Evolutionary conservation across 1,140 invertebrate genomes (phyloP), one percentile per base, ranked within the genome.

Genomic region (Piezodorus guildinii): DNA sequence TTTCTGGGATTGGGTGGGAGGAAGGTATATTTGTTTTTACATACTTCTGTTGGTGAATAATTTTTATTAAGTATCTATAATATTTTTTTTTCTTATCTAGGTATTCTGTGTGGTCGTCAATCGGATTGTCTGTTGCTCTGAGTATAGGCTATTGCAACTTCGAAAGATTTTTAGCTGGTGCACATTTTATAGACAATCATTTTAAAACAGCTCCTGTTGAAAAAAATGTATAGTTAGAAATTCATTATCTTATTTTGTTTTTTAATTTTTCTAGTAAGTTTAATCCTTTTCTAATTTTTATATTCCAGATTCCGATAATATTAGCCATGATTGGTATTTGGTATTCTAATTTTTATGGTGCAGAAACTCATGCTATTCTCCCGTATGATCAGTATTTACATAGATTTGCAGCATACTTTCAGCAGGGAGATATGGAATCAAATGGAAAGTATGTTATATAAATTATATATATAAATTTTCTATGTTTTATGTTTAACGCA

Each of bases 1-100:
- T 56, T 99, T 99, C 76, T 99, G 97, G 96, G 96, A 99, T 77
- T 99, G 96, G 94, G 96, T 99, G 64, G 97, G 96, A 58, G 97
- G 96, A 69, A 83, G 65, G 43, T 56, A 30, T 30, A 30, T 30
- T 4, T 30, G 3, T 30, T 30, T 30, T 3, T 30, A 3, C 27
- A 30, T 30, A 39, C 9, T 39, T 39, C 6, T 10, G 12, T 39
- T 39, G 1, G 9, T 39, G 34, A 39, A 39, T 39, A 10, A 10
- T 39, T 4, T 1, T 10, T 10, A 39, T 1, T 39, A 39, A 10
- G 1, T 1, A 39, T n/a, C n/a, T n/a, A 12, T 39, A 39, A 39
- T 39, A 10, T 4, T 30, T 6, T 39, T 12, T 1, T 39, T 39
- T 39, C 1, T 23, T 30, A 27, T 56, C 3, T 23, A 56, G 52